Evolutionary conservation across 2,797 vertebrate species (phyloP).

Genomic region (Choloepus didactylus): DNA sequence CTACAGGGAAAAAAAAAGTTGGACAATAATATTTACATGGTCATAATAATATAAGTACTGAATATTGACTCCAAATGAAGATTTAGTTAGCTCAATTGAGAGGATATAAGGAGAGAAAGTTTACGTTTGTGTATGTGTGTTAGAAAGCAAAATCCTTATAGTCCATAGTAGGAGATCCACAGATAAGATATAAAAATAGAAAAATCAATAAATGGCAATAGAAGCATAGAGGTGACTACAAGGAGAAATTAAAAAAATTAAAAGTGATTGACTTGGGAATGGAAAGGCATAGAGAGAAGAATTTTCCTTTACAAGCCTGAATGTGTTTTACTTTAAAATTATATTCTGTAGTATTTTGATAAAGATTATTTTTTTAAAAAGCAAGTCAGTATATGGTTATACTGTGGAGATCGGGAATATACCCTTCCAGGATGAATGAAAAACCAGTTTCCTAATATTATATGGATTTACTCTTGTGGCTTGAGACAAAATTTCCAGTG

Average conservation of each 20-base stretch:
- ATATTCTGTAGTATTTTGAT: conserved; percentile 1
- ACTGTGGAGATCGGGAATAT: background rate
- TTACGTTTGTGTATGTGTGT: background rate
- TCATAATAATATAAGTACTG: background rate
- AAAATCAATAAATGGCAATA: conserved; percentile 10
- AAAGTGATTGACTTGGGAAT: background rate
- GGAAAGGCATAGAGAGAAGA: background rate
- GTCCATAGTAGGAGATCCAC: background rate
- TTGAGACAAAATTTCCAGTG: conserved; percentile 33
- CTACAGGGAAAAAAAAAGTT: background rate
- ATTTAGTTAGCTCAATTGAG: background rate
- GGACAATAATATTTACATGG: background rate
- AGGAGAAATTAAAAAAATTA: conserved; percentile 21
- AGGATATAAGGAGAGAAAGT: background rate
- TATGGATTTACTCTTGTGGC: background rate
- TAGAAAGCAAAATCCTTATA: background rate
- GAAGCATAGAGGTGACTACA: background rate
- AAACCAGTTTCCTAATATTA: background rate
- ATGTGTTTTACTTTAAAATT: conserved; percentile 31
- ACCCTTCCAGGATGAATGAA: background rate
- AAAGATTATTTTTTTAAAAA: background rate
- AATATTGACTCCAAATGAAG: background rate
- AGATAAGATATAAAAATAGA: background rate
- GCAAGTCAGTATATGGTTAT: background rate
- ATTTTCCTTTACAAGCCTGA: background rate